Evolutionary conservation across 2,888 invertebrate species (phyloP).

Genomic region (Lypha dubia): DNA sequence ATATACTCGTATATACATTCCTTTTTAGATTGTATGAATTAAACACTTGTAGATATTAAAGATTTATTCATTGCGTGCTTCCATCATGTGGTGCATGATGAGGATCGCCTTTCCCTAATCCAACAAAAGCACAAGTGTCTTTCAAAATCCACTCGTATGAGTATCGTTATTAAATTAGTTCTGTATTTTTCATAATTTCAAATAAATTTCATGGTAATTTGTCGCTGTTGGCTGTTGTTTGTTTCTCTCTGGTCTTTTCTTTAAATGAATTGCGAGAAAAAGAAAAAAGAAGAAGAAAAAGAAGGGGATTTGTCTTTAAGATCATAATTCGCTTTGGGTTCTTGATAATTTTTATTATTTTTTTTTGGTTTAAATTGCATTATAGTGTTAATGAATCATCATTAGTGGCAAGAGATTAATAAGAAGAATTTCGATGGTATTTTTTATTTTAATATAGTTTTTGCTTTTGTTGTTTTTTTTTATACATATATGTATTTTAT

Average conservation of each 20-base stretch:
- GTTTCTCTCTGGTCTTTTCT: conserved; percentile 30
- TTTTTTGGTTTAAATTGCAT: conserved; percentile 39
- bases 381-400: conserved; percentile 71
- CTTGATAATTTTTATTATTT: background rate
- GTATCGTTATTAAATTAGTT: conserved; percentile 68
- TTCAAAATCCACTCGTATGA: background rate
- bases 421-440: conserved; percentile 23
- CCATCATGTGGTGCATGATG: conserved; percentile 5
- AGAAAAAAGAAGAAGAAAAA: background rate
- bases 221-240: conserved; percentile 60
- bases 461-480: background rate
- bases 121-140: conserved; percentile 31
- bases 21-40: background rate
- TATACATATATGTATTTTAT: too few species aligned
- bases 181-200: conserved; percentile 60
- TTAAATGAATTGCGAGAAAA: conserved; percentile 12
- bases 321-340: conserved; percentile 28
- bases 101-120: conserved; percentile 46
- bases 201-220: conserved; percentile 72
- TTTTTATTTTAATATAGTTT: background rate
- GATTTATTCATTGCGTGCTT: conserved; percentile 56
- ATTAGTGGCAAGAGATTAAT: conserved; percentile 56
- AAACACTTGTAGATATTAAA: conserved; percentile 40
- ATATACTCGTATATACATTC: background rate
- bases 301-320: background rate